Evolutionary conservation across 2,888 invertebrate genomes (phyloP).

Genomic region (Lithophane ornitopus): DNA sequence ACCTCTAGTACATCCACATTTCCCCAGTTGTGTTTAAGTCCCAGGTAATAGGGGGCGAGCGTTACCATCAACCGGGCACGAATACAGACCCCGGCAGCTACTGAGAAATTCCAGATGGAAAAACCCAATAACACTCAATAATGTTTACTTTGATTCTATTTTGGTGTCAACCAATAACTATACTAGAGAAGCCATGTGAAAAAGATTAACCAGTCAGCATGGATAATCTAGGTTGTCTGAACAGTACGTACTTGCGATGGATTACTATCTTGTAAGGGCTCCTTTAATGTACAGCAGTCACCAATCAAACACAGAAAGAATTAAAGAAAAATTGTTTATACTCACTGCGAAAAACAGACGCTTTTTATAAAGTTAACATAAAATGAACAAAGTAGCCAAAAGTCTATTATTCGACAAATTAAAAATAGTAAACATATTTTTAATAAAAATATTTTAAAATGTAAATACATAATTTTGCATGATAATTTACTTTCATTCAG

Average conservation of each 20-base stretch:
- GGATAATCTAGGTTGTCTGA: background rate
- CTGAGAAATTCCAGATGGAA: no score
- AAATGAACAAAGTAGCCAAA: background rate
- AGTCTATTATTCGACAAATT: background rate
- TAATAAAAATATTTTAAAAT: no score
- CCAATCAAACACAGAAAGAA: background rate
- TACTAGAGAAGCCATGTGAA: conserved; percentile 7
- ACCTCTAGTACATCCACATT: no score
- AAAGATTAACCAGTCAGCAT: conserved; percentile 1
- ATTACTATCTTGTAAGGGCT: background rate
- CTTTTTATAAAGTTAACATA: background rate
- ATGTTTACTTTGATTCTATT: background rate
- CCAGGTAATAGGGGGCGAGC: no score
- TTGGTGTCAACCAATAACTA: background rate
- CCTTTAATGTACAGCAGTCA: background rate
- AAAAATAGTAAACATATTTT: background rate
- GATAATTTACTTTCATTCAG: background rate
- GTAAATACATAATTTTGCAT: background rate
- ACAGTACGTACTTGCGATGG: background rate
- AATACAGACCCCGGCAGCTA: no score
- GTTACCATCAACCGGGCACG: no score
- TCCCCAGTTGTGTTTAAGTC: no score
- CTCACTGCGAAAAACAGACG: no score
- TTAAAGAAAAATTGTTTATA: no score
- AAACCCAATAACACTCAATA: no score